Evolutionary conservation across 1,140 invertebrate genomes (phyloP), one percentile per base, ranked within the genome.

Genomic region (Melipona quadrifasciata): DNA sequence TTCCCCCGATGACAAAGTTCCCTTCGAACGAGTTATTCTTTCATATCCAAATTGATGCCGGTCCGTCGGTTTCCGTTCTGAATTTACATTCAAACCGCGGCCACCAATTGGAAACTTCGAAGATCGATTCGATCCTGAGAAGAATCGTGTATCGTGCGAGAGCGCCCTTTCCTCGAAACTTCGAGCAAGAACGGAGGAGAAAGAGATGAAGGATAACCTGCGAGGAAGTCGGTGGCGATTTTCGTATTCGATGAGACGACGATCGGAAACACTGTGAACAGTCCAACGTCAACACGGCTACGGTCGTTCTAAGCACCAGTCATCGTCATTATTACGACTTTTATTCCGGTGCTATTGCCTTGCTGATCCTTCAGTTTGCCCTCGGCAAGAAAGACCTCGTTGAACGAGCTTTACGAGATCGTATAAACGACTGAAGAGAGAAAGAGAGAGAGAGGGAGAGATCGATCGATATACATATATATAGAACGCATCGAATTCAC

Each of bases 21-120:
- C 65, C 68, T 90, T 87, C 39, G 39, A 71, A 65, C 79, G 58
- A 89, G 80, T 86, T 86, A 89, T 84, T 86, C 73, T 73, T 78
- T 53, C 61, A 39, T 84, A 67, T 84, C 39, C 73, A 83, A 81
- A 89, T 86, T 27, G 77, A 84, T 73, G 86, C 72, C 61, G 14
- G 55, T 64, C 58, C 80, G 34, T 39, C 34, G 68, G 76, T 73
- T 89, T 82, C 84, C 65, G 16, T 55, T 47, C 58, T 65, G 64
- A 86, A 86, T 89, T 86, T 86, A 86, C 80, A 86, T 88, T 89
- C 58, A 65, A 83, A 82, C 64, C 47, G 39, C 16, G 17, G 39
- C 24, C 17, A 55, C n/a, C 57, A 21, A 55, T 75, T 68, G 11
- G 11, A 14, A 82, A 75, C 47, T 82, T 85, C 31, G n/a, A 2